These are phyloP conservation scores for Ancistrus triradiatus DNA, from an alignment of 2,113 vertebrate genomes.

Conservation along the genomic window DNA sequence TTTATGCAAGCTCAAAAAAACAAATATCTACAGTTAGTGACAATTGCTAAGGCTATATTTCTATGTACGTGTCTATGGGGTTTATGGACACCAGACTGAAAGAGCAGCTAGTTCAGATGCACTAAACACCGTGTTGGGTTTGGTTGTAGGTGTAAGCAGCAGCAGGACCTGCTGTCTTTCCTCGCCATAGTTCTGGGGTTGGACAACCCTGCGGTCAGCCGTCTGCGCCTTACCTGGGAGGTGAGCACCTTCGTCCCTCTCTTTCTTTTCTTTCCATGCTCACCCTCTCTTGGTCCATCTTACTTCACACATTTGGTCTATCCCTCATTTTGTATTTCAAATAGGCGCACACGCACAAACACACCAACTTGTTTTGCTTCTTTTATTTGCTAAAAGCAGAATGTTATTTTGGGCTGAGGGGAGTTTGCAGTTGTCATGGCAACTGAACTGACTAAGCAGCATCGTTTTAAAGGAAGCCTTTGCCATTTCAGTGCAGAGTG, in stretches of 20 bases:
- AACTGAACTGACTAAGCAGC: constrained; percentile 30
- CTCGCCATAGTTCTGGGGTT: constrained; percentile 88
- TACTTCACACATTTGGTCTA: neutral
- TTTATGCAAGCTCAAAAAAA: too few relatives aligned
- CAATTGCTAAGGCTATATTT: too few relatives aligned
- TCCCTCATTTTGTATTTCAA: too few relatives aligned
- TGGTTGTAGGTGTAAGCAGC: constrained; percentile 85
- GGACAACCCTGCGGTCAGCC: constrained; percentile 87
- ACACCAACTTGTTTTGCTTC: constrained; percentile 13
- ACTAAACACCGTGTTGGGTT: constrained; percentile 15
- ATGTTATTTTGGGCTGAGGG: constrained; percentile 33
- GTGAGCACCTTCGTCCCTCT: constrained; percentile 55
- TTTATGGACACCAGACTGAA: too few relatives aligned
- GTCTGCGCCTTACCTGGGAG: constrained; percentile 94
- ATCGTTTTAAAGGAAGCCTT: constrained; percentile 24
- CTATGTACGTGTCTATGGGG: too few relatives aligned
- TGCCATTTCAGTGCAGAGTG: constrained; percentile 6
- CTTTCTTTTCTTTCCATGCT: neutral
- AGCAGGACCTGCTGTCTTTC: constrained; percentile 95
- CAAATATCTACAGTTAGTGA: too few relatives aligned
- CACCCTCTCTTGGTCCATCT: too few relatives aligned
- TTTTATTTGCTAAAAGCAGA: constrained; percentile 20
- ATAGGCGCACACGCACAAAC: constrained; percentile 14
- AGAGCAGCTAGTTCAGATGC: too few relatives aligned
- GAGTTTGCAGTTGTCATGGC: constrained; percentile 43